phyloP scores from a whole-genome alignment of 2,888 invertebrate species.

The Euplagia quadripunctaria region DNA sequence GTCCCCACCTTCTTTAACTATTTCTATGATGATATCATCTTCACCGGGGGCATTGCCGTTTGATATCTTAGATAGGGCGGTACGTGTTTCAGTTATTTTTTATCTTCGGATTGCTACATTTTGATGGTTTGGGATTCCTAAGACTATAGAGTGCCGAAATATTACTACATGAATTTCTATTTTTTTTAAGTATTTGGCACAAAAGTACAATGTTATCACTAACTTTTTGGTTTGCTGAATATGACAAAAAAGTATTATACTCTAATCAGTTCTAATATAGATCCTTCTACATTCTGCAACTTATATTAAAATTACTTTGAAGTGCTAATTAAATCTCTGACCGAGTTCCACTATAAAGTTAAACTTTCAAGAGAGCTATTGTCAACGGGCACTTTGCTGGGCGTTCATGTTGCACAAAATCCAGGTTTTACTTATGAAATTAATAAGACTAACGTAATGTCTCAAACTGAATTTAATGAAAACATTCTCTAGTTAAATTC shows the following conservation, averaged over 20 bases:
- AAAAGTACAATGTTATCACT: not conserved
- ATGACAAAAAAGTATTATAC: not conserved
- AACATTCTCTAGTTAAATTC: not conserved
- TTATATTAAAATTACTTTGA: constrained; percentile 38
- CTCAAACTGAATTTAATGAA: too few species aligned
- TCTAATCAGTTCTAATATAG: not conserved
- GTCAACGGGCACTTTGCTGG: constrained; percentile 60
- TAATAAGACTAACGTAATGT: not conserved
- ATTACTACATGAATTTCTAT: too few species aligned
- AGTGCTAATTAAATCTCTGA: constrained; percentile 48
- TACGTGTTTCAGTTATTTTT: too few species aligned
- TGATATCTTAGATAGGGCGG: too few species aligned
- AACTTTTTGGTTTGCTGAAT: not conserved
- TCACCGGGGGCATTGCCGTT: too few species aligned
- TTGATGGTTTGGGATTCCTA: too few species aligned
- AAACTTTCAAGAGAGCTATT: constrained; percentile 63
- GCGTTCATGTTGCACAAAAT: constrained; percentile 22
- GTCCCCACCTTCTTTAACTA: too few species aligned
- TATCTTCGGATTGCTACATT: too few species aligned
- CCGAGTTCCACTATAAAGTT: constrained; percentile 48
- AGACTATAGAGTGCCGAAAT: too few species aligned
- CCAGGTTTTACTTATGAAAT: not conserved
- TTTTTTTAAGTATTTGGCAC: too few species aligned
- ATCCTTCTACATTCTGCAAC: constrained; percentile 3
- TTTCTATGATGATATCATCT: too few species aligned